Evolutionary conservation across 2,888 invertebrate species (phyloP), one percentile per base, ranked within the genome.

Genomic region (Clanis bilineata): DNA sequence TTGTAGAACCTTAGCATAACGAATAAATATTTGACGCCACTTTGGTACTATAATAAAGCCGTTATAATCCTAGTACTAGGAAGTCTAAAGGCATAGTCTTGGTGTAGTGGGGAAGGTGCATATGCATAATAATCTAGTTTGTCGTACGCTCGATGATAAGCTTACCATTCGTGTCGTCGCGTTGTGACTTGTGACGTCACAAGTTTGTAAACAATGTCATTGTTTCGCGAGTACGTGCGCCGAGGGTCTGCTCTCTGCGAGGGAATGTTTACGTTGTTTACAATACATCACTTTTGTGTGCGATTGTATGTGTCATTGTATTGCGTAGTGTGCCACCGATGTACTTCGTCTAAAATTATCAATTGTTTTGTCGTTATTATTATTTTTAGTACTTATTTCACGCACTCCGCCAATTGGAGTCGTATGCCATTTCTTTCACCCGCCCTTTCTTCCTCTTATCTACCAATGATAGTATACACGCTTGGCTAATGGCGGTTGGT

Each of bases 141-240:
- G 28, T 51, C 47, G 28, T 28, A 18, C 9, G 28, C 18, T 2
- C 39, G 18, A 1, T 32, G 32, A 51, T 23, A n/a, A 6, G 23
- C 23, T 10, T 15, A 10, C 28, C 18, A 51, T 51, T n/a, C n/a
- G n/a, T n/a, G n/a, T n/a, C n/a, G n/a, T n/a, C n/a, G n/a, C n/a
- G n/a, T n/a, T n/a, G n/a, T n/a, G n/a, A n/a, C n/a, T n/a, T 51
- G 51, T 51, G 51, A 51, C 51, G 51, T 51, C 51, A 32, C 18
- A 18, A 32, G 51, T 51, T 32, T 32, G 51, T 51, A 51, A 51
- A 51, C 51, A 51, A 9, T 45, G 22, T 51, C 25, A 47, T 47
- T 47, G 47, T 47, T 47, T n/a, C n/a, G n/a, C 47, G 6, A 6
- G 3, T 25, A 6, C 6, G 39, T 15, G 36, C 15, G 41, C 6